A percentile compares a stretch with the other conserved stretches of the same genome.
These are phyloP conservation scores for Nemotelus nigrinus DNA, from an alignment of 2,888 invertebrate genomes.

Conservation along the genomic window DNA sequence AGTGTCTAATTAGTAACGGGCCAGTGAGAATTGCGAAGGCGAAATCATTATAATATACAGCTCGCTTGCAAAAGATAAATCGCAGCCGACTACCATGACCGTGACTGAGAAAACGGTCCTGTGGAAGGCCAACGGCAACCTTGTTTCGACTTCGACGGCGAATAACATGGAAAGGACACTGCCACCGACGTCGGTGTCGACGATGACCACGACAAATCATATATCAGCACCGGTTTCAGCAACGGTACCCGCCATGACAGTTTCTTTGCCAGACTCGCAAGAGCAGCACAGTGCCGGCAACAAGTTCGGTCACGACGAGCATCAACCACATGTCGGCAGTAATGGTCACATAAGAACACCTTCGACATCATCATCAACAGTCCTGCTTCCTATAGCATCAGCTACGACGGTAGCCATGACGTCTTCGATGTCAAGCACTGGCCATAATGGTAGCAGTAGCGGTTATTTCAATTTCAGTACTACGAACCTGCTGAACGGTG, in stretches of 20 bases:
- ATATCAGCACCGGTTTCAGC: constrained; percentile 45
- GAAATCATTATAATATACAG: constrained; percentile 1
- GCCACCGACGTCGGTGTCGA: constrained; percentile 46
- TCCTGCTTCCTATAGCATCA: constrained; percentile 32
- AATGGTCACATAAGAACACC: constrained; percentile 47
- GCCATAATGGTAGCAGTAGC: constrained; percentile 23
- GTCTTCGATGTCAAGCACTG: constrained; percentile 23
- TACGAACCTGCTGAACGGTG: constrained; percentile 17
- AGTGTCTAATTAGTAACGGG: constrained; percentile 25
- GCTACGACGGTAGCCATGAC: neutral
- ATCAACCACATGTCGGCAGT: constrained; percentile 40
- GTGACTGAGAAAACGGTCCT: constrained; percentile 55
- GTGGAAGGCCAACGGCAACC: constrained; percentile 52
- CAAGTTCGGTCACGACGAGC: constrained; percentile 29
- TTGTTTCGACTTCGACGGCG: neutral
- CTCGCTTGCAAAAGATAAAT: neutral
- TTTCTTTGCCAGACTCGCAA: constrained; percentile 16
- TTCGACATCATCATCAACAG: constrained; percentile 41
- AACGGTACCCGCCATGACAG: constrained; percentile 1
- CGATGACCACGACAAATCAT: constrained; percentile 44
- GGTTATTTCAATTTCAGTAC: constrained; percentile 19
- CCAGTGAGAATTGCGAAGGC: constrained; percentile 14
- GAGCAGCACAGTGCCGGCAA: constrained; percentile 46
- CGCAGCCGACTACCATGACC: constrained; percentile 52
- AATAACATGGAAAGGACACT: constrained; percentile 27